Percentiles rank a stretch among this genome's conserved stretches.
phyloP scores from a whole-genome alignment of 1,140 invertebrate species.

The Drosophila pseudoananassae region DNA sequence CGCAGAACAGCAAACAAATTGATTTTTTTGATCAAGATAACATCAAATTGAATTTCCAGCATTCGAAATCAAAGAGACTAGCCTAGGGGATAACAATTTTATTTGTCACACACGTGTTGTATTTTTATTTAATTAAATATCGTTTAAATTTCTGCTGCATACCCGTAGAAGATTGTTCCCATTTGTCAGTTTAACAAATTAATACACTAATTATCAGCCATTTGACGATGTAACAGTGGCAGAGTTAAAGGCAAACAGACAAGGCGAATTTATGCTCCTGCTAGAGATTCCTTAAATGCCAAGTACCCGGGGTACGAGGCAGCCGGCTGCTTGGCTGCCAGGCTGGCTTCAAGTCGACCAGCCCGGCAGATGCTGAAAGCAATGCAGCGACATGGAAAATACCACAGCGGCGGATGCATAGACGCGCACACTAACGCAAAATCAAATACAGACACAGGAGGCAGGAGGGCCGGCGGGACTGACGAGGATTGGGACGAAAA shows the following conservation, averaged over 20 bases:
- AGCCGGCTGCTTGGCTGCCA: neutral
- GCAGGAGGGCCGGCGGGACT: neutral
- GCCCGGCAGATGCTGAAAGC: constrained; percentile 64
- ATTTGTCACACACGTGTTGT: neutral
- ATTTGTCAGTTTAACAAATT: constrained; percentile 26
- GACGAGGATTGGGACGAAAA: neutral
- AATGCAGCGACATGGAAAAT: constrained; percentile 77
- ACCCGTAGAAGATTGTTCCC: neutral
- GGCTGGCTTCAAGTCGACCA: constrained; percentile 47
- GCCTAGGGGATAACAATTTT: constrained; percentile 2
- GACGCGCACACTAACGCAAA: constrained; percentile 12
- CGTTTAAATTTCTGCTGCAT: neutral
- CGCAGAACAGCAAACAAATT: constrained; percentile 30
- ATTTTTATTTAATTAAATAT: constrained; percentile 22
- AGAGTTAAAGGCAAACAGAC: constrained; percentile 66
- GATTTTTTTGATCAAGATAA: constrained; percentile 31
- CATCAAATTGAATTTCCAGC: constrained; percentile 32
- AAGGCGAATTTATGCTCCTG: constrained; percentile 48
- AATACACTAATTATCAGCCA: constrained; percentile 16
- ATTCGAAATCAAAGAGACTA: constrained; percentile 31
- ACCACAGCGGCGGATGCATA: constrained; percentile 66
- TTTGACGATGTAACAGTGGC: neutral
- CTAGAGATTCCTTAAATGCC: constrained; percentile 58
- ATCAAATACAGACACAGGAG: constrained; percentile 13
- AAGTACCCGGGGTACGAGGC: constrained; percentile 7